Base-by-base conservation (phyloP, 2,113 vertebrate species). In the Seriola dumerili region DNA sequence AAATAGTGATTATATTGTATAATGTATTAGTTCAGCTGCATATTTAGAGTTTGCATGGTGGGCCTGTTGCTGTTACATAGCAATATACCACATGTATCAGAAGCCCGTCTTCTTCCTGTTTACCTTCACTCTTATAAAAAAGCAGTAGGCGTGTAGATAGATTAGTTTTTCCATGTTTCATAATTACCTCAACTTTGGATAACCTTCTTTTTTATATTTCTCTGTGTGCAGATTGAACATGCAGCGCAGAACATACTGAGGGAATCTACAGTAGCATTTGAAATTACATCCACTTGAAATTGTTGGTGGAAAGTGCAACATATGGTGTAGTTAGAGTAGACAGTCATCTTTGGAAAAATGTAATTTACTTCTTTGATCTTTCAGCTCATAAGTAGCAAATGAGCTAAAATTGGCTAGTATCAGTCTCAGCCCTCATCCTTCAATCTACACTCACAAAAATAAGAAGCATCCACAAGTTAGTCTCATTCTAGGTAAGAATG, bases 1-100 rank as follows among this genome's bases (percentile, higher is more conserved):
- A 79, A 70, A 65, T 19, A 63, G 36, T 25, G 61, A 62, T 73
- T 46, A 59, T 66, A 63, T 38, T 66, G 34, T 58, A 54, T 55
- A 34, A 80, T 65, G 6, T 38, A 44, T 11, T 16, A 76, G 65
- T 66, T 40, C 2, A 42, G 70, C 14, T 44, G 64, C 25, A 7
- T 52, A 46, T 66, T 44, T 21, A 62, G 12, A 6, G 25, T n/a
- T 5, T 42, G 29, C 23, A 48, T 0, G 3, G 21, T 50, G 54
- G 46, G 14, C 8, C 21, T 46, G 32, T 46, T 66, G 23, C 64
- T 46, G 42, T 46, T 66, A 6, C 19, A 42, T 48, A 8, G 21
- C 52, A 14, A 44, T 72, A 59, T 7, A 48, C 12, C 21, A 44
- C 40, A 42, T 64, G 29, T 38, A 9, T 65, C 17, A 17, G 40